Conservation (phyloP, 2,797 vertebrate species). For the Gobio occitaniae region DNA sequence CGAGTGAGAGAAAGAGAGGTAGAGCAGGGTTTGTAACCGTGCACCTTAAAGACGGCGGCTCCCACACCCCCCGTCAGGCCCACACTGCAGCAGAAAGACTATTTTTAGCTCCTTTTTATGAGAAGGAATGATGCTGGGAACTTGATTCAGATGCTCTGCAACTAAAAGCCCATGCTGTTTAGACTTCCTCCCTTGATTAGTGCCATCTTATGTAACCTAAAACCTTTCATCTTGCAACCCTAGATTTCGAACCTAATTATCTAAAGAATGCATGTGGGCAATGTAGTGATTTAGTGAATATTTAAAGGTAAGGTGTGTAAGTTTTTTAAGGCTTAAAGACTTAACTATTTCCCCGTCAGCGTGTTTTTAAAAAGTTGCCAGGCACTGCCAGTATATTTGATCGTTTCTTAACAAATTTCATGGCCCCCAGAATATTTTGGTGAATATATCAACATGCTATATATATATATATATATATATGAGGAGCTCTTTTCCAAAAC, state of each 20-base stretch:
- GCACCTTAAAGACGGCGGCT: conserved; percentile 58
- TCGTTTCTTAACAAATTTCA: too few relatives aligned
- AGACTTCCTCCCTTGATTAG: not conserved
- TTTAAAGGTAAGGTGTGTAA: not conserved
- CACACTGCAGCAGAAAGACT: conserved; percentile 61
- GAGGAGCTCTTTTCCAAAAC: too few relatives aligned
- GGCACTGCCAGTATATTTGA: too few relatives aligned
- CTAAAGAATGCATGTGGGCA: not conserved
- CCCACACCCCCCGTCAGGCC: conserved; percentile 52
- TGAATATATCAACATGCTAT: too few relatives aligned
- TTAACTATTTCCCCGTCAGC: too few relatives aligned
- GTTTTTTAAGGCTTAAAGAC: not conserved
- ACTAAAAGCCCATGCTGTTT: conserved; percentile 20
- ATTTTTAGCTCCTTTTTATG: conserved; percentile 60
- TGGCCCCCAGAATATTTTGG: too few relatives aligned
- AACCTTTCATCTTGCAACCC: not conserved
- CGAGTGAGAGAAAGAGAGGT: conserved; percentile 24
- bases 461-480: too few relatives aligned
- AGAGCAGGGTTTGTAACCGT: conserved; percentile 52
- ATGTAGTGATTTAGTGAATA: not conserved
- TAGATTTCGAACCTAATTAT: not conserved
- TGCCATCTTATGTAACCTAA: not conserved
- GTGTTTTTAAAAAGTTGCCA: too few relatives aligned
- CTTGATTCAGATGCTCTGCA: conserved; percentile 41
- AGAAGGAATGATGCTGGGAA: conserved; percentile 51